Evolutionary conservation across 1,140 invertebrate species (phyloP), one percentile per base, ranked within the genome.

Genomic region (Diorhabda sublineata): DNA sequence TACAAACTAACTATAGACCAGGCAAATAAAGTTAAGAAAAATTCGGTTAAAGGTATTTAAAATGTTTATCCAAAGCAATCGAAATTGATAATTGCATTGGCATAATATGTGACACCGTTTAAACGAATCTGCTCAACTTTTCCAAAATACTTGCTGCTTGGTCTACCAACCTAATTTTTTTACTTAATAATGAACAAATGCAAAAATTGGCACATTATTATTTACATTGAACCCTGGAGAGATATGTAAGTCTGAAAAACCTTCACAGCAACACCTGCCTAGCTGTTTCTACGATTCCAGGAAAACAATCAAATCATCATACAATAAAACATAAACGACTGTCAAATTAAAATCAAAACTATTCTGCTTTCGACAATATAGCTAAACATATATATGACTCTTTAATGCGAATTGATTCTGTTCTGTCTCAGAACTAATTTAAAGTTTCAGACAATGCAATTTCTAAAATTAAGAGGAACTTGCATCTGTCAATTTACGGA

Each of bases 151-250:
- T 52, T n/a, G 4, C n/a, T 52, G 47, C 47, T 52, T 52, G 47
- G 47, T n/a, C 47, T 52, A 52, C 72, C 63, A 69, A 71, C 69
- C 69, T 69, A 57, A 71, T 66, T 75, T 73, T 64, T 69, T 71
- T 71, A 69, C 42, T 66, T 74, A 74, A 76, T 73, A 73, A 72
- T 68, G 70, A 72, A 74, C 72, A 78, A 75, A 74, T 75, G 74
- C 72, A 74, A 73, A 76, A 73, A 77, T 79, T 79, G 78, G 78
- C 78, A 79, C 79, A 81, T 79, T 73, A 77, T 77, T 80, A 78
- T 78, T 72, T 79, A 78, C 77, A 78, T 76, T 78, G 74, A 81
- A 81, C 79, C 79, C 79, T 81, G 79, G 79, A 79, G 78, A 81
- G 79, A 81, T 81, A 81, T 81, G 79, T 80, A 69, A 68, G 62